Base-by-base conservation (phyloP, 2,113 vertebrate genomes). In the Ornithorhynchus anatinus region DNA sequence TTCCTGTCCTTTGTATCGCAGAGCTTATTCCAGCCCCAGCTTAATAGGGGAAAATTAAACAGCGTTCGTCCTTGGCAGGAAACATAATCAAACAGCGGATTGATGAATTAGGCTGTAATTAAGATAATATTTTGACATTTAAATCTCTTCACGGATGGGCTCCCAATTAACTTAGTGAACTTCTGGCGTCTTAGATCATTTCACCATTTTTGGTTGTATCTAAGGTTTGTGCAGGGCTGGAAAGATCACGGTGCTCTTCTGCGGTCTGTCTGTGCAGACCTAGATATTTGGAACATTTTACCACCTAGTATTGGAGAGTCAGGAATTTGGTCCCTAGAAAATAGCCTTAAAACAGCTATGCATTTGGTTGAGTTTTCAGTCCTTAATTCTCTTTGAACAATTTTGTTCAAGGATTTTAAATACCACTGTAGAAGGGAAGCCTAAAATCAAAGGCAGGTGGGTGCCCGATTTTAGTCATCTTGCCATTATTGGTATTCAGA, bases 91-190 rank as follows among this genome's bases (percentile, higher is more conserved):
- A 53, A 42, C n/a, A 59, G 75, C 63, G 60, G 33, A 72, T 63
- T 70, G 44, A 60, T 31, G 8, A 20, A 47, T 75, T 68, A 51
- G 10, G 19, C 35, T 77, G 47, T 70, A 77, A 75, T 80, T 80
- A 81, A 72, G 56, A 63, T 59, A 56, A 47, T 54, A 22, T 35
- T 68, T 67, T 70, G 63, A 84, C 63, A 54, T 43, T 32, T 75
- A 76, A 85, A 74, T 61, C 40, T 81, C 69, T 88, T 81, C 76
- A 58, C 45, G n/a, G 31, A 52, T 23, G 45, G 31, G 23, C 45
- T 72, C 29, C 76, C 66, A 79, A 48, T 79, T 67, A 80, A 42
- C 29, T 66, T 56, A 23, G 8, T 69, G 63, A 75, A 62, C 63
- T 84, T 66, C 40, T 68, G 38, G 11, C 20, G 44, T 43, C 23